These are phyloP conservation scores for Mallotus villosus DNA, from an alignment of 2,797 vertebrate genomes.

Conservation along the genomic window DNA sequence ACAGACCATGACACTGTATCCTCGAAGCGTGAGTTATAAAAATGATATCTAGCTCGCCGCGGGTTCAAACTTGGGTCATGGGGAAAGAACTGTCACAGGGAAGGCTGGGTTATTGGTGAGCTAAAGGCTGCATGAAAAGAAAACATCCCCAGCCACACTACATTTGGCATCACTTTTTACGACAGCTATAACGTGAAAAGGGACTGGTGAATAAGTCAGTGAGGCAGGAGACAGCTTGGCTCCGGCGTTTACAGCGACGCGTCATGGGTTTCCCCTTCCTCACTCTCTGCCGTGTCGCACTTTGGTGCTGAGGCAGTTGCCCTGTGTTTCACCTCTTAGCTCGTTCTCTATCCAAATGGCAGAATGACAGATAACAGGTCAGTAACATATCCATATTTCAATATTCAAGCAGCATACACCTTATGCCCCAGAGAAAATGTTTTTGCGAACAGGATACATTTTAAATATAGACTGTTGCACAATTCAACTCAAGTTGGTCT, in stretches of 20 bases:
- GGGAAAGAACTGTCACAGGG: slow-evolving; percentile 14
- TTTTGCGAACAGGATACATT: not conserved
- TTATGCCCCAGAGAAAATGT: not conserved
- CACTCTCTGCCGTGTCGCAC: slow-evolving; percentile 35
- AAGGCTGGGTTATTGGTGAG: slow-evolving; percentile 70
- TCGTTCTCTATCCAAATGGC: slow-evolving; percentile 27
- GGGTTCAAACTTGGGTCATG: slow-evolving; percentile 87
- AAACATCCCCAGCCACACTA: slow-evolving; percentile 66
- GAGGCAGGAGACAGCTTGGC: slow-evolving; percentile 59
- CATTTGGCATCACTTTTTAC: slow-evolving; percentile 60
- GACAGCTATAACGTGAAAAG: slow-evolving; percentile 59
- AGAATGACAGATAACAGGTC: slow-evolving; percentile 28
- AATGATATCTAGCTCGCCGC: slow-evolving; percentile 65
- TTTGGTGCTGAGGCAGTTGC: slow-evolving; percentile 37
- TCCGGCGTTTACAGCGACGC: slow-evolving; percentile 61
- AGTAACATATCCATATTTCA: slow-evolving; percentile 18
- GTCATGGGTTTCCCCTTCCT: slow-evolving; percentile 50
- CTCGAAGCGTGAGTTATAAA: slow-evolving; percentile 58
- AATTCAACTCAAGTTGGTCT: slow-evolving; percentile 30
- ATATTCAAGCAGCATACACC: not conserved
- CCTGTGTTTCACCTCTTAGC: slow-evolving; percentile 63
- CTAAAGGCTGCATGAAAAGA: slow-evolving; percentile 61
- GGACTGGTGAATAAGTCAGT: slow-evolving; percentile 44
- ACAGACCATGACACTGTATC: slow-evolving; percentile 37
- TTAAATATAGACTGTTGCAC: slow-evolving; percentile 1